These are phyloP conservation scores for Pachyramphus minor DNA, from an alignment of 2,113 vertebrate species.

Conservation along the genomic window DNA sequence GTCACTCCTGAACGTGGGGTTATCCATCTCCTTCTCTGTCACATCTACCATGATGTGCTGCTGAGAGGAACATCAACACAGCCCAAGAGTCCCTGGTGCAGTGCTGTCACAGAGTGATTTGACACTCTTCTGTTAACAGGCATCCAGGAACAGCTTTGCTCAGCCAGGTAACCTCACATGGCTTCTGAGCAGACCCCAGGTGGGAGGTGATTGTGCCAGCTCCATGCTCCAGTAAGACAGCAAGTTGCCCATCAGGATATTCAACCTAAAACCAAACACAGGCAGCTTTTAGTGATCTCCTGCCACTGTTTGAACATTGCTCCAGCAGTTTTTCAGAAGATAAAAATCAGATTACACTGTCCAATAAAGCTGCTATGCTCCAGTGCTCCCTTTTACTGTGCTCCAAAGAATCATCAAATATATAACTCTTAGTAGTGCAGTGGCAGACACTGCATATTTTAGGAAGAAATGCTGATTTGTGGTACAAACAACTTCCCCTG, in stretches of 20 bases:
- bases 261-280: neutral
- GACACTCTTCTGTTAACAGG: neutral
- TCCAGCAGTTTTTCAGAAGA: neutral
- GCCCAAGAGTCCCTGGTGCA: neutral
- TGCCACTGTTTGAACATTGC: neutral
- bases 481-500: neutral
- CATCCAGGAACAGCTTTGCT: neutral
- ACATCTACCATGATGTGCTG: neutral
- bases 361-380: neutral
- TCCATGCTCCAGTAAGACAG: rapidly evolving
- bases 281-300: neutral
- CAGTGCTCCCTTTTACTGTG: neutral
- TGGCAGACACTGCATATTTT: neutral
- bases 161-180: neutral
- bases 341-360: neutral
- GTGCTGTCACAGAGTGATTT: neutral
- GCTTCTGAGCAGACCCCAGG: neutral
- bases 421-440: neutral
- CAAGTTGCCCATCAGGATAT: neutral
- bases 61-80: neutral
- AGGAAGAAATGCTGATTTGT: neutral
- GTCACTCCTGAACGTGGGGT: conserved; percentile 77
- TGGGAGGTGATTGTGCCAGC: neutral
- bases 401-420: neutral
- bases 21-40: conserved; percentile 69